A percentile compares a stretch with the other conserved stretches of the same genome.
Evolutionary conservation across 2,797 vertebrate genomes (phyloP).

Genomic region (Cercopithecus neglectus): DNA sequence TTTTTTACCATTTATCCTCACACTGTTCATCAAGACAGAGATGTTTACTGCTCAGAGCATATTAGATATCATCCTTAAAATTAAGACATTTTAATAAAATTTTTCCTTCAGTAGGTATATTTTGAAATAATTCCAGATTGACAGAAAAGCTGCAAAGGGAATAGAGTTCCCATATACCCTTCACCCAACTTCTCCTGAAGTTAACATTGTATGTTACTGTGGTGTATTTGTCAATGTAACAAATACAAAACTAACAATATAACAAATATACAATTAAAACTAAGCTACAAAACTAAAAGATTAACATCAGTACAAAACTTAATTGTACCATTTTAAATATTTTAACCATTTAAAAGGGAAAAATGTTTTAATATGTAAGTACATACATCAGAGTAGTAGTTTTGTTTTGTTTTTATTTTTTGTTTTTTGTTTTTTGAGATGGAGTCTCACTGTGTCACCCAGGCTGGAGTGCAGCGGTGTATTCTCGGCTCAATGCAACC

Average conservation of each 20-base stretch:
- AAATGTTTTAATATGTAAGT: not conserved
- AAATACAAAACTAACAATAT: not conserved
- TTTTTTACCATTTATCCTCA: not conserved
- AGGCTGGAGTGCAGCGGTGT: not conserved
- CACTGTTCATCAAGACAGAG: not conserved
- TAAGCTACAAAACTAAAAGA: not conserved
- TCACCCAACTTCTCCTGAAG: not conserved
- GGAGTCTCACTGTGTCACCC: not conserved
- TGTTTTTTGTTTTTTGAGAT: not conserved
- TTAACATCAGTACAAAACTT: not conserved
- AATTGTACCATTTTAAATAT: not conserved
- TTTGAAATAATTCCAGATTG: conserved; percentile 28
- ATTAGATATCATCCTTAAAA: not conserved
- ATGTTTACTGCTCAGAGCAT: not conserved
- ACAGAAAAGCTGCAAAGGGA: not conserved
- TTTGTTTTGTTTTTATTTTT: not conserved
- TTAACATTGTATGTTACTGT: not conserved
- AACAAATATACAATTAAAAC: not conserved
- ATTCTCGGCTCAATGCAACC: not conserved
- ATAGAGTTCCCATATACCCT: not conserved
- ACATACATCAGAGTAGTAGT: not conserved
- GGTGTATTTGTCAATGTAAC: not conserved
- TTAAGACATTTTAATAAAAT: conserved; percentile 15
- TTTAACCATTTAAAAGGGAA: not conserved
- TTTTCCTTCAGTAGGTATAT: not conserved